Evolutionary conservation across 2,113 vertebrate species (phyloP).

Genomic region (Orycteropus afer): DNA sequence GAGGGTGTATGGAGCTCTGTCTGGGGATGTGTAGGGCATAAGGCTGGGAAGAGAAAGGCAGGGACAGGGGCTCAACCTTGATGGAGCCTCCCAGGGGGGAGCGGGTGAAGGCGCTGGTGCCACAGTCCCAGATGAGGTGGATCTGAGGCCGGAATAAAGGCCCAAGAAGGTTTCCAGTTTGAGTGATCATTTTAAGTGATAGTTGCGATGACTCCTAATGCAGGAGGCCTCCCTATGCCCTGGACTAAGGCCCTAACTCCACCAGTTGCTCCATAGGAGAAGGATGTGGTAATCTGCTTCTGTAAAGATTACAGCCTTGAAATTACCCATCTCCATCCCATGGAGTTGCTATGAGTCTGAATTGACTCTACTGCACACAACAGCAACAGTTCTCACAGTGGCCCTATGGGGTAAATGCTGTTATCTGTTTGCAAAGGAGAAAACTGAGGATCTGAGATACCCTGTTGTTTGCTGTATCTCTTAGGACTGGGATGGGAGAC

Average conservation of each 20-base stretch:
- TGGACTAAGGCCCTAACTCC: too few relatives aligned
- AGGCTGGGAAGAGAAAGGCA: accelerated
- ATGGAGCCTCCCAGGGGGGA: not conserved
- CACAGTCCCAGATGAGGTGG: not conserved
- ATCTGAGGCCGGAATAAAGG: not conserved
- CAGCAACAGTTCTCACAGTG: not conserved
- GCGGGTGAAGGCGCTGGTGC: not conserved
- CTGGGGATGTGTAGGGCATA: accelerated
- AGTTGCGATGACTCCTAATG: not conserved
- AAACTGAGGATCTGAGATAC: not conserved
- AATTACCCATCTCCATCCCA: too few relatives aligned
- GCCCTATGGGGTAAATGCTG: not conserved
- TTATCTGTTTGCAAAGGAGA: not conserved
- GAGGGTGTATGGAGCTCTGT: not conserved
- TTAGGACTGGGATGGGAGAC: not conserved
- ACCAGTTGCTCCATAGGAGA: not conserved
- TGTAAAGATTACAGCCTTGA: not conserved
- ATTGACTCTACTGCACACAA: too few relatives aligned
- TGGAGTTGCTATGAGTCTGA: not conserved
- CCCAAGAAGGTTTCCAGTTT: not conserved
- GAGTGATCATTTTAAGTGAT: not conserved
- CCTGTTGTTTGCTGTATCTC: accelerated
- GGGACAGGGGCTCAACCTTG: not conserved
- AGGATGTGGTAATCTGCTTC: not conserved
- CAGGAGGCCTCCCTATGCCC: not conserved